Conservation (phyloP, 2,888 invertebrate genomes). For the Ormyrus labotus region DNA sequence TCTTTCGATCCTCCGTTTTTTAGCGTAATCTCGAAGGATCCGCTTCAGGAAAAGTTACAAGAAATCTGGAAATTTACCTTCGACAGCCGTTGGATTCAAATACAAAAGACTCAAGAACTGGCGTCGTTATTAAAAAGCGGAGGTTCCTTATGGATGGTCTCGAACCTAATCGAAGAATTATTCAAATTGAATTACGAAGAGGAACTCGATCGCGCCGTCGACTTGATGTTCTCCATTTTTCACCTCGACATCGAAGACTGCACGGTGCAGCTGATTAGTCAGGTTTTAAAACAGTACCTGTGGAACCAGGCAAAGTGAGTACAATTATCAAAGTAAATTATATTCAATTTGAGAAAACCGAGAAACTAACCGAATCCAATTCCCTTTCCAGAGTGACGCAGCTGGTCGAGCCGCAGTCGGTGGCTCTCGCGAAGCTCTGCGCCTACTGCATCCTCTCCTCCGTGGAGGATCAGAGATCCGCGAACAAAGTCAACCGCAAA, state of each 20-base stretch:
- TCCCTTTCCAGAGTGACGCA: conserved; percentile 77
- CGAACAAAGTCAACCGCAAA: conserved; percentile 75
- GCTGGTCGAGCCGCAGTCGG: conserved; percentile 87
- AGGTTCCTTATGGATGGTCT: conserved; percentile 92
- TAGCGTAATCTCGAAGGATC: conserved; percentile 86
- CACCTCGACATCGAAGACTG: conserved; percentile 93
- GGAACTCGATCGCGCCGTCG: conserved; percentile 88
- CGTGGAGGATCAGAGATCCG: conserved; percentile 76
- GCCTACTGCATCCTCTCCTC: conserved; percentile 86
- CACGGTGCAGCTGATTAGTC: conserved; percentile 85
- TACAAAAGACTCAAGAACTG: conserved; percentile 87
- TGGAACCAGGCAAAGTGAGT: conserved; percentile 82
- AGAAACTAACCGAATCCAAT: not conserved
- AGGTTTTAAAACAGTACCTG: conserved; percentile 86
- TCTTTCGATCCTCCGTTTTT: conserved; percentile 47
- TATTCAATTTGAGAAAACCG: not conserved
- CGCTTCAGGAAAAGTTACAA: conserved; percentile 85
- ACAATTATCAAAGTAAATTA: not conserved
- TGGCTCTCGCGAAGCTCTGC: conserved; percentile 85
- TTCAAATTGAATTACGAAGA: conserved; percentile 84
- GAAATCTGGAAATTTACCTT: conserved; percentile 84
- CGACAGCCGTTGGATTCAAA: conserved; percentile 88
- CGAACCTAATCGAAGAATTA: conserved; percentile 85
- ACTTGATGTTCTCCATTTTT: conserved; percentile 90
- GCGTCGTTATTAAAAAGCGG: conserved; percentile 92